Evolutionary conservation across 2,113 vertebrate species (phyloP).

Genomic region (Eurystomus gularis): DNA sequence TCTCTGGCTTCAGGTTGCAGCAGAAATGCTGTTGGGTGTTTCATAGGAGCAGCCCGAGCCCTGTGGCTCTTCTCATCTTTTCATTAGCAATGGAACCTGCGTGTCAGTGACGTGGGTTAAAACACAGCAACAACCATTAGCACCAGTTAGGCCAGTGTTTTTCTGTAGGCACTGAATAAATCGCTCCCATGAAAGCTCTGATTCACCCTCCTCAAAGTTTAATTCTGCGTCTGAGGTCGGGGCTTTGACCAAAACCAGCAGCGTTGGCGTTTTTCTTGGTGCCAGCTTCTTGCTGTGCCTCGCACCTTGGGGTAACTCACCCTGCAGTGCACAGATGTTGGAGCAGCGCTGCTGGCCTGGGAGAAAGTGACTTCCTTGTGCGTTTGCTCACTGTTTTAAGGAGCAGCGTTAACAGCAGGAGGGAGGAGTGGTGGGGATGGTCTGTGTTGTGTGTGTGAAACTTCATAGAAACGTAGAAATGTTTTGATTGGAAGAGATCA

Average conservation of each 20-base stretch:
- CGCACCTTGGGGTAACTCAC: rapidly evolving
- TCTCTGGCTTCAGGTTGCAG: not conserved
- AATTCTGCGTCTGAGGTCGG: not conserved
- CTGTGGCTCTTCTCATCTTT: not conserved
- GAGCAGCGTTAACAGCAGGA: not conserved
- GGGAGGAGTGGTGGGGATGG: not conserved
- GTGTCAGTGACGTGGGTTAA: rapidly evolving
- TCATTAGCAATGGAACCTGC: not conserved
- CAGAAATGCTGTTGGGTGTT: not conserved
- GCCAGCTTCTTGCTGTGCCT: not conserved
- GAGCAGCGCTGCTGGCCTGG: too few relatives aligned
- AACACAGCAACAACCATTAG: not conserved
- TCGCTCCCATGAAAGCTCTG: not conserved
- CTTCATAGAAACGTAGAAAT: not conserved
- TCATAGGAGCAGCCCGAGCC: not conserved
- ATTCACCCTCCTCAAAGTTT: not conserved
- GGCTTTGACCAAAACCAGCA: not conserved
- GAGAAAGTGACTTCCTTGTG: too few relatives aligned
- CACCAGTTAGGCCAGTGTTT: not conserved
- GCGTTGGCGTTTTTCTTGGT: not conserved
- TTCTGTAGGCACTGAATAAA: not conserved
- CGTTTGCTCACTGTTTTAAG: too few relatives aligned
- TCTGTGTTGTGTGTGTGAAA: rapidly evolving
- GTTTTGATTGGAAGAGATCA: not conserved
- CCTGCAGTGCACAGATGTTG: too few relatives aligned